A percentile compares a stretch with the other conserved stretches of the same genome.
Conservation (phyloP, 2,888 invertebrate genomes). For the Amphipyra berbera region DNA sequence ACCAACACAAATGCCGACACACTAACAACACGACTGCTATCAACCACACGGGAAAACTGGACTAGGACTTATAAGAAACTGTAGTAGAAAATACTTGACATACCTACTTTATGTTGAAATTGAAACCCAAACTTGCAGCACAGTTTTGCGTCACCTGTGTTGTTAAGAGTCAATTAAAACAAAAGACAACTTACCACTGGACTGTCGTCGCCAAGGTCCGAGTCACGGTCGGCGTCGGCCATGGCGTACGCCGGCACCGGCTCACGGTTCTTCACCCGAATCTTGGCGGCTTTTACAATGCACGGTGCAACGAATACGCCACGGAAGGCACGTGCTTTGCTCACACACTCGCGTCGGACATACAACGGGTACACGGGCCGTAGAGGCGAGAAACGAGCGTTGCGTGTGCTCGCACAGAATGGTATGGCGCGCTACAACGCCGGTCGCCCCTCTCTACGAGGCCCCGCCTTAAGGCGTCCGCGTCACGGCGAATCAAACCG, state of each 20-base stretch:
- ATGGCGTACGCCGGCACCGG: constrained; percentile 96
- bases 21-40: constrained; percentile 23
- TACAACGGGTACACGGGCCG: constrained; percentile 71
- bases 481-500: constrained; percentile 86
- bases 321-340: constrained; percentile 73
- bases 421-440: constrained; percentile 74
- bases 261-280: constrained; percentile 96
- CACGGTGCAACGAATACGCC: constrained; percentile 77
- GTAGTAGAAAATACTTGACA: not conserved
- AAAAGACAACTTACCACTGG: constrained; percentile 91
- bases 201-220: constrained; percentile 93
- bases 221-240: constrained; percentile 92
- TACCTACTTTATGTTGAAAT: constrained; percentile 1
- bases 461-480: constrained; percentile 87
- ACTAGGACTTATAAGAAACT: constrained; percentile 16
- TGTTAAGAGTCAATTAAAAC: constrained; percentile 16
- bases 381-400: constrained; percentile 65
- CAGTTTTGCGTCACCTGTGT: not conserved
- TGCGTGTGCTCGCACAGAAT: constrained; percentile 74
- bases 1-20: constrained; percentile 25
- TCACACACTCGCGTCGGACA: constrained; percentile 79
- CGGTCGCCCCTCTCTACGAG: constrained; percentile 74
- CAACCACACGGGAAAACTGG: constrained; percentile 14
- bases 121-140: constrained; percentile 2
- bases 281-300: constrained; percentile 91